A percentile compares a stretch with the other conserved stretches of the same genome.
Conservation (phyloP, 1,140 invertebrate genomes). For the Spodoptera litura region DNA sequence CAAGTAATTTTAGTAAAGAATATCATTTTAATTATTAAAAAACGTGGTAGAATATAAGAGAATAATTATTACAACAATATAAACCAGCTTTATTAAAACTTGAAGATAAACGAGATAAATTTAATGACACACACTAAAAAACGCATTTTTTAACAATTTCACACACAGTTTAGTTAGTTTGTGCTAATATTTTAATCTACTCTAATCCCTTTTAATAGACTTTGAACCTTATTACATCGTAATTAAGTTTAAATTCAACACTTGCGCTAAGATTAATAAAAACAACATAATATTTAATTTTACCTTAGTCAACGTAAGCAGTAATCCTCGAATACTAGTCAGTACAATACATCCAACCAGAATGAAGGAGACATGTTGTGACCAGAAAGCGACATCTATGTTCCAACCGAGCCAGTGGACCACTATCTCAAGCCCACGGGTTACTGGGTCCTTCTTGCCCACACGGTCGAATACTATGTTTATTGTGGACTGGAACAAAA, state of each 20-base stretch:
- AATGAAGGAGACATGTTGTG: conserved; percentile 99
- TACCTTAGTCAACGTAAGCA: conserved; percentile 99
- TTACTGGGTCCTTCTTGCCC: conserved; percentile 99
- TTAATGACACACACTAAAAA: no score
- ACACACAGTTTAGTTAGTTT: no score
- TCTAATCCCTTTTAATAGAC: no score
- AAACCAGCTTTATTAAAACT: no score
- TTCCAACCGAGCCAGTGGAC: conserved; percentile 98
- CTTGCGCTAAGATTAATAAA: not conserved
- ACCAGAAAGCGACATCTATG: conserved; percentile 99
- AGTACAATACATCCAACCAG: conserved; percentile 99
- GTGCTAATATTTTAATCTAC: no score
- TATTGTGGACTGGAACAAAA: conserved; percentile 93
- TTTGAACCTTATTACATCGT: no score
- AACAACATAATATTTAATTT: conserved; percentile 43
- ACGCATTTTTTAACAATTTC: no score
- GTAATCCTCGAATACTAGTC: conserved; percentile 98
- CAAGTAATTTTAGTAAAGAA: not conserved
- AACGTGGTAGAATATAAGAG: no score
- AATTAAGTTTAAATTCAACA: no score
- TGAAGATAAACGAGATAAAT: no score
- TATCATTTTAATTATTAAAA: no score
- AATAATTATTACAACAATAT: no score
- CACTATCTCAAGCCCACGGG: conserved; percentile 97
- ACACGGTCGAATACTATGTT: conserved; percentile 99